Percentiles rank a stretch among this genome's conserved stretches.
phyloP scores from a whole-genome alignment of 2,113 vertebrate genomes.

The Syngnathus typhle region DNA sequence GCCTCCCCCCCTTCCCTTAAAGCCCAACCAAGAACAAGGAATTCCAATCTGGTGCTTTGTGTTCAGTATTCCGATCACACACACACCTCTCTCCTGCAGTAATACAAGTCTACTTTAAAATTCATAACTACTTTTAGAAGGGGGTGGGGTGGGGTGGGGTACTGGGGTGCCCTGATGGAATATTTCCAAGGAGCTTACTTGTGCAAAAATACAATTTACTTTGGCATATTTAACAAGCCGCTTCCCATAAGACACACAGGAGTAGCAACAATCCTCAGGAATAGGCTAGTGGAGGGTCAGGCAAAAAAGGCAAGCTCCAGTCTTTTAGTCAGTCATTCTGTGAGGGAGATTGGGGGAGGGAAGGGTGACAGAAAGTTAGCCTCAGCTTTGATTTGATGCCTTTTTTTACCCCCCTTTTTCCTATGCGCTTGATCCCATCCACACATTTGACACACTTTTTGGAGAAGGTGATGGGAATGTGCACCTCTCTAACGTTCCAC shows the following conservation, averaged over 20 bases:
- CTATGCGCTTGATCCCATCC: slow-evolving; percentile 22
- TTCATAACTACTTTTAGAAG: slow-evolving; percentile 81
- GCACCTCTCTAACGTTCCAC: not conserved
- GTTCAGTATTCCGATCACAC: slow-evolving; percentile 76
- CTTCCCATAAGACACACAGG: slow-evolving; percentile 70
- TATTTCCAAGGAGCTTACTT: slow-evolving; percentile 79
- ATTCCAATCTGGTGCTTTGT: slow-evolving; percentile 64
- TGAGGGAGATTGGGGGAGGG: not conserved
- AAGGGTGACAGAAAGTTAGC: slow-evolving; percentile 10
- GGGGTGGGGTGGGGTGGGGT: slow-evolving; percentile 46
- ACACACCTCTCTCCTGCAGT: slow-evolving; percentile 62
- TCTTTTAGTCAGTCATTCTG: not conserved
- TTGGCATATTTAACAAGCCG: slow-evolving; percentile 79
- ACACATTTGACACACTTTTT: slow-evolving; percentile 55
- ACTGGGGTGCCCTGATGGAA: slow-evolving; percentile 75
- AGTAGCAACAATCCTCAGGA: slow-evolving; percentile 66
- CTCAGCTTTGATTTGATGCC: slow-evolving; percentile 48
- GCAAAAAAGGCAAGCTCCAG: slow-evolving; percentile 37
- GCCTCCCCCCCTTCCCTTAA: not conserved
- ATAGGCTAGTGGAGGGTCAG: slow-evolving; percentile 6
- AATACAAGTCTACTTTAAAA: slow-evolving; percentile 79
- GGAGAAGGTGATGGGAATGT: slow-evolving; percentile 33
- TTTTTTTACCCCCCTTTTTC: not conserved
- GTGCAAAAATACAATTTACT: slow-evolving; percentile 76
- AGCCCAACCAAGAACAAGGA: slow-evolving; percentile 57